phyloP scores from a whole-genome alignment of 1,140 invertebrate genomes.

The Bombus soroeensis region DNA sequence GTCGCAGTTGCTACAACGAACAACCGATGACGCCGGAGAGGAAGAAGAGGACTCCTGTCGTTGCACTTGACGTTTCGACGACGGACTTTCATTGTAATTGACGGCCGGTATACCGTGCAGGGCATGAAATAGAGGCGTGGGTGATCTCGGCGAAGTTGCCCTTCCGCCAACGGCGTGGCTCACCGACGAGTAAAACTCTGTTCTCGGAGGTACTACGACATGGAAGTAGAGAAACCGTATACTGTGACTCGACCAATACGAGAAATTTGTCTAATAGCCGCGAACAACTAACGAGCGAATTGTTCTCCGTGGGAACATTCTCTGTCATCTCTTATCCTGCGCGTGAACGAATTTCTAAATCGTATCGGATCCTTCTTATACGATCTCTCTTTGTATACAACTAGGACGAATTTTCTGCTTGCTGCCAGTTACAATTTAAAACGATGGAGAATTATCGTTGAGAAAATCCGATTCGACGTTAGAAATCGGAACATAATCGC shows the following conservation, averaged over 20 bases:
- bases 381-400: too few species aligned
- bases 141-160: constrained; percentile 81
- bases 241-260: constrained; percentile 49
- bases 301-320: constrained; percentile 9
- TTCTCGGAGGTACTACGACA: constrained; percentile 82
- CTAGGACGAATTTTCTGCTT: too few species aligned
- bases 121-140: constrained; percentile 76
- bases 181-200: constrained; percentile 85
- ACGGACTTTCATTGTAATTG: constrained; percentile 58
- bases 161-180: constrained; percentile 86
- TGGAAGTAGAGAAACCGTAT: constrained; percentile 72
- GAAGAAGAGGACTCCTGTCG: constrained; percentile 67
- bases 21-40: constrained; percentile 71
- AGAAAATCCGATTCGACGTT: neutral
- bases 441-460: neutral
- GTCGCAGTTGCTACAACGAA: constrained; percentile 89
- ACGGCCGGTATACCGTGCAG: constrained; percentile 59
- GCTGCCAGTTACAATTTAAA: fast-evolving
- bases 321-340: constrained; percentile 23
- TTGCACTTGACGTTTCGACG: constrained; percentile 47
- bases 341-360: neutral
- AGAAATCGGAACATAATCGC: neutral
- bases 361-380: neutral
- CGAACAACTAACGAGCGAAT: constrained; percentile 20
- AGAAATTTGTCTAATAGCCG: constrained; percentile 24